Evolutionary conservation across 2,888 invertebrate genomes (phyloP).

Genomic region (Amphimallon solstitiale): DNA sequence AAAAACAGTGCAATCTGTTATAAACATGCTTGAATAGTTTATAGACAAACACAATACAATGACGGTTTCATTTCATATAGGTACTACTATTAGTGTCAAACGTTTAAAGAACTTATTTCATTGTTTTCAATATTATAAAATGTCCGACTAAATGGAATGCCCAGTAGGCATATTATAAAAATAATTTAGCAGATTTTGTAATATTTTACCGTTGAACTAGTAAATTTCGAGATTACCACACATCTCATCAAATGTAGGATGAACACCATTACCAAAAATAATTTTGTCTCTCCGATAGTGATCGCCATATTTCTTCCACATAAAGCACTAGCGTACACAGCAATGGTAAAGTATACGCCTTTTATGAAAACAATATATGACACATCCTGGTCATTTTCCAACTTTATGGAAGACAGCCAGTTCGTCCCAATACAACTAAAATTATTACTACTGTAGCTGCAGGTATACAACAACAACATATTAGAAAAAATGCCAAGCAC

Average conservation of each 20-base stretch:
- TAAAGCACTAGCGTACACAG: slow-evolving; percentile 18
- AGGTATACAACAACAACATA: slow-evolving; percentile 28
- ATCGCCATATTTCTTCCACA: slow-evolving; percentile 15
- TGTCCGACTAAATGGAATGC: too few relatives aligned
- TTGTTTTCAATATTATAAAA: too few relatives aligned
- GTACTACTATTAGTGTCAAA: too few relatives aligned
- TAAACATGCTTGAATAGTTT: too few relatives aligned
- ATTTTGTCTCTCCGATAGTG: neutral
- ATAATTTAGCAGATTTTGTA: too few relatives aligned
- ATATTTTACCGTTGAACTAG: slow-evolving; percentile 35
- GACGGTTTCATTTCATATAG: too few relatives aligned
- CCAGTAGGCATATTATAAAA: too few relatives aligned
- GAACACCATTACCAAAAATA: slow-evolving; percentile 10
- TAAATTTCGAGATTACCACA: slow-evolving; percentile 26
- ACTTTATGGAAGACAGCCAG: slow-evolving; percentile 21
- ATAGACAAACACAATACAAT: too few relatives aligned
- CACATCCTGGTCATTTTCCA: neutral
- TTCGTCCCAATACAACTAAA: slow-evolving; percentile 20
- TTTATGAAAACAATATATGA: slow-evolving; percentile 13
- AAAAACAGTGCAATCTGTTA: too few relatives aligned
- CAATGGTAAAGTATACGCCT: slow-evolving; percentile 11
- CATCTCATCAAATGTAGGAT: slow-evolving; percentile 18
- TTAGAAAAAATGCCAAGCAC: slow-evolving; percentile 24
- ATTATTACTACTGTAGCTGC: neutral
- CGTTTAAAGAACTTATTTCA: too few relatives aligned